Evolutionary conservation across 2,797 vertebrate genomes (phyloP).

Genomic region (Taenioides sp.): DNA sequence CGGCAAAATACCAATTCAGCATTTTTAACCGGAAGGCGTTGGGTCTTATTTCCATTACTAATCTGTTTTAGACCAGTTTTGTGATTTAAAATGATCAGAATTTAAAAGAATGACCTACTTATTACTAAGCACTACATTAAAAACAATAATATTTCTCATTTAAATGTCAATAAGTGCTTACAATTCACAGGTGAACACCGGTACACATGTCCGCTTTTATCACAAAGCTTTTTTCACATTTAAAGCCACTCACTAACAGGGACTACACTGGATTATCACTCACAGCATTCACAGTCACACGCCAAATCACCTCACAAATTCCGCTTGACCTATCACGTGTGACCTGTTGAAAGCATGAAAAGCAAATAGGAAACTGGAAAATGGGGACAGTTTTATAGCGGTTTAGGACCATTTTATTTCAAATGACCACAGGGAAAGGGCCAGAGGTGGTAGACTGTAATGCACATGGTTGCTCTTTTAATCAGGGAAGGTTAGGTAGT

Average conservation of each 20-base stretch:
- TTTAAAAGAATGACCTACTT: no score
- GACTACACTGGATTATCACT: slow-evolving; percentile 46
- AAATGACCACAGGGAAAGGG: not conserved
- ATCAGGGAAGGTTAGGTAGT: not conserved
- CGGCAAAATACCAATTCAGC: no score
- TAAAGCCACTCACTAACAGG: slow-evolving; percentile 41
- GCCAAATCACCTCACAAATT: slow-evolving; percentile 35
- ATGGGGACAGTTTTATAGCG: slow-evolving; percentile 25
- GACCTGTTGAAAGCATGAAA: slow-evolving; percentile 38
- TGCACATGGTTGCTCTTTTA: slow-evolving; percentile 7
- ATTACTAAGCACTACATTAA: no score
- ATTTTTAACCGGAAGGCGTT: no score
- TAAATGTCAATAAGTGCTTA: slow-evolving; percentile 26
- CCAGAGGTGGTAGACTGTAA: slow-evolving; percentile 1
- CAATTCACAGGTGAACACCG: slow-evolving; percentile 18
- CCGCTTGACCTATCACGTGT: slow-evolving; percentile 47
- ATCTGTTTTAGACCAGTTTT: slow-evolving; percentile 18
- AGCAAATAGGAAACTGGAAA: slow-evolving; percentile 19
- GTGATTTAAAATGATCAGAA: no score
- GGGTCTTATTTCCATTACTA: no score
- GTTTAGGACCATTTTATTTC: slow-evolving; percentile 31
- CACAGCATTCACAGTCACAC: slow-evolving; percentile 52
- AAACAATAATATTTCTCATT: not conserved
- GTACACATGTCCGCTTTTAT: slow-evolving; percentile 20
- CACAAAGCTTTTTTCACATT: slow-evolving; percentile 52